Percentiles rank a stretch among this genome's conserved stretches.
phyloP scores from a whole-genome alignment of 2,113 vertebrate species.

The Aepyceros melampus region DNA sequence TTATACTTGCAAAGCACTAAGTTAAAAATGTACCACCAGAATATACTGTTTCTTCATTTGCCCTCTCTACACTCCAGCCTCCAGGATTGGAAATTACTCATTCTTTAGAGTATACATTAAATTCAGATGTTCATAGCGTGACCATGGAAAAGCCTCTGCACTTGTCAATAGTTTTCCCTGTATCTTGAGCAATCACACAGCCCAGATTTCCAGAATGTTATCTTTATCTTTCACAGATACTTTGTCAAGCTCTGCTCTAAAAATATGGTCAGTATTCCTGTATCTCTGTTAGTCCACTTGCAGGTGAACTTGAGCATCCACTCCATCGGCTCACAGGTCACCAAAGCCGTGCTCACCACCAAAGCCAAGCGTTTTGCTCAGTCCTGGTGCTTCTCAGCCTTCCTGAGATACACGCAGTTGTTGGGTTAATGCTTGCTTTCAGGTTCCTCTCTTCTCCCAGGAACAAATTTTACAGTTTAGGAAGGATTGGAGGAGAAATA shows the following conservation, averaged over 20 bases:
- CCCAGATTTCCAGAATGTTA: neutral
- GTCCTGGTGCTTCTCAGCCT: neutral
- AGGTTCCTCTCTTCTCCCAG: neutral
- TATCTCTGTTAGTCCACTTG: neutral
- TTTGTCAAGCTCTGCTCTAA: neutral
- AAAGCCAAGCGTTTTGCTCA: neutral
- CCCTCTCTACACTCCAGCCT: neutral
- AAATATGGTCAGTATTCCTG: neutral
- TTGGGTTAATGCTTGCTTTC: neutral
- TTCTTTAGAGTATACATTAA: neutral
- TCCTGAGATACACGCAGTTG: neutral
- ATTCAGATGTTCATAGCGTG: neutral
- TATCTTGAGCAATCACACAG: neutral
- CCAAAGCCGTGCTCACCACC: neutral
- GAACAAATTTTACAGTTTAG: neutral
- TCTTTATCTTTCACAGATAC: neutral
- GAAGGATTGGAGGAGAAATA: neutral
- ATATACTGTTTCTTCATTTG: neutral
- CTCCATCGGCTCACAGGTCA: neutral
- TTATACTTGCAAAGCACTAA: slow-evolving; percentile 60
- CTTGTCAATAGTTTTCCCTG: neutral
- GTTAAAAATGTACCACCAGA: slow-evolving; percentile 28
- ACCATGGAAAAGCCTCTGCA: neutral
- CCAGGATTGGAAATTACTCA: neutral
- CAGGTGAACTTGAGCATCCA: neutral